Base-by-base conservation (phyloP, 2,888 invertebrate species). In the Labia minor region DNA sequence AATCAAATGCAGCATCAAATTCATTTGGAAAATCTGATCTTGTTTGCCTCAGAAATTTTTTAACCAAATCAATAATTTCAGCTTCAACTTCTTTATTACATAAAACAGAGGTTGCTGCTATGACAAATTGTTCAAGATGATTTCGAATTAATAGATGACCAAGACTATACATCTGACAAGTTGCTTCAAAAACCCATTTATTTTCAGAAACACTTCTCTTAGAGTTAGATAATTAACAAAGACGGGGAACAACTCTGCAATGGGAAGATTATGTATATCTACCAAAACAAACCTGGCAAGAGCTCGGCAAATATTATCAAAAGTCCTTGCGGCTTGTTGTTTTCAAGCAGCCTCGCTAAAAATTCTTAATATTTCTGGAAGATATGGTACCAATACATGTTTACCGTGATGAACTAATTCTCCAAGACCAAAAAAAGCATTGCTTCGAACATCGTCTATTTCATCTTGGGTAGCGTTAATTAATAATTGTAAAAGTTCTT, bases 221-320 rank as follows among this genome's bases (percentile, higher is more conserved):
- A 91, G 76, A 0, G 91, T 90, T 67, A 91, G 77, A 75, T 86
- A 83, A 72, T 83, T 81, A 1, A 90, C 77, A 67, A 89, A 84
- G 8, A 85, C 86, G 0, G 89, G 87, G 69, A 90, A 81, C 3
- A 90, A 84, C 84, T 85, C 86, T n/a, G 83, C 83, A 67, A 90
- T 75, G 19, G 90, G 90, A 68, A 90, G 79, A 70, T 81, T 80
- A 67, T 77, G 76, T 62, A 81, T 77, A 76, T 89, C 87, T 1
- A 84, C 82, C 37, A 85, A 78, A 65, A 91, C 87, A 74, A 91
- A 81, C 68, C 89, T 83, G 21, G 89, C 86, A 65, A 89, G 81
- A 33, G 90, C 88, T 65, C 88, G 90, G 75, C 88, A 87, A 71
- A 90, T 85, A 75, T 91, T 91, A 75, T 91, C 91, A 68, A 87